These are phyloP conservation scores for Drosophila antonietae DNA, from an alignment of 2,888 invertebrate genomes.

Conservation along the genomic window DNA sequence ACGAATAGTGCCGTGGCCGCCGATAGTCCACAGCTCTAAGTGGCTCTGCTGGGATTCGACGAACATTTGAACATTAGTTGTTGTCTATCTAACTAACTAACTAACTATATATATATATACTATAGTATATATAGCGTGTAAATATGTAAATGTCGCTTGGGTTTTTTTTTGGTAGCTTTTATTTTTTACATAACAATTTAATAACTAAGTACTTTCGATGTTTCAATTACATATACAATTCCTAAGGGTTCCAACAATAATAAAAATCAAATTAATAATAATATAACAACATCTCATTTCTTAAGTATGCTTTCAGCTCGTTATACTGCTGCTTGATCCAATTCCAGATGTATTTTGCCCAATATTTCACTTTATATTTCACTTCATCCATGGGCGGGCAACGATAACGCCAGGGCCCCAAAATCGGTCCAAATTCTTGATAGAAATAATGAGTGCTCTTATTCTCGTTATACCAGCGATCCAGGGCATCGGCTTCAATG, in stretches of 20 bases:
- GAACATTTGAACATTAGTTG: neutral
- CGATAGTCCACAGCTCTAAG: slow-evolving; percentile 63
- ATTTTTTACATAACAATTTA: slow-evolving; percentile 33
- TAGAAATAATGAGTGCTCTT: too few species aligned
- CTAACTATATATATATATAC: neutral
- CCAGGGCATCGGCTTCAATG: too few species aligned
- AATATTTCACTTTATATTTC: neutral
- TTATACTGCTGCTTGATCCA: neutral
- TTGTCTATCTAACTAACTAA: slow-evolving; percentile 6
- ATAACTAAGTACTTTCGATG: slow-evolving; percentile 48
- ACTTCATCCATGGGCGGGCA: too few species aligned
- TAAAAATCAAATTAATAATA: slow-evolving; percentile 21
- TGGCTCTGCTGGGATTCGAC: neutral
- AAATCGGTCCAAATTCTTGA: too few species aligned
- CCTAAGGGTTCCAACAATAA: slow-evolving; percentile 52
- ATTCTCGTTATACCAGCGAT: too few species aligned
- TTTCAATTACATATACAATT: slow-evolving; percentile 65
- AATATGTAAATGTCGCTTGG: slow-evolving; percentile 44
- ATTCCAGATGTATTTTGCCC: neutral
- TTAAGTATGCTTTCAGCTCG: neutral
- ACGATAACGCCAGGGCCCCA: too few species aligned
- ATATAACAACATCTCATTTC: neutral
- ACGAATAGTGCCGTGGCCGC: slow-evolving; percentile 47
- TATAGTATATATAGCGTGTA: slow-evolving; percentile 33
- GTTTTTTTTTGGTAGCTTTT: slow-evolving; percentile 37